These are phyloP conservation scores for Micrastur ruficollis DNA, from an alignment of 2,797 vertebrate species.

Conservation along the genomic window DNA sequence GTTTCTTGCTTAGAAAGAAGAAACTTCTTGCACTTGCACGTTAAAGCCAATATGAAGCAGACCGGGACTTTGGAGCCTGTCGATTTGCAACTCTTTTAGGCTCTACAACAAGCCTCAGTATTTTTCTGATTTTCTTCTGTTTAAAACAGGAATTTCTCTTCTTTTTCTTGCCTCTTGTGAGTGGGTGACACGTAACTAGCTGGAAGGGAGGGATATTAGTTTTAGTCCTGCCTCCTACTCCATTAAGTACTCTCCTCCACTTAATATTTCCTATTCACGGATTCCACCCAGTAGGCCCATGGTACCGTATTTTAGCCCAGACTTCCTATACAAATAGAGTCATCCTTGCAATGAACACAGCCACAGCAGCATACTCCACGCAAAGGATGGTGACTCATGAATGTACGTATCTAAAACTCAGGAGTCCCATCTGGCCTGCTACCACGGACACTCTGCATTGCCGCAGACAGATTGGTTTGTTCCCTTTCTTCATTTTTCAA, in stretches of 20 bases:
- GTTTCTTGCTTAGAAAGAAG: not conserved
- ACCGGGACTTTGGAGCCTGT: not conserved
- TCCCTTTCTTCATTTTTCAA: not conserved
- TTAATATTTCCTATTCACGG: not conserved
- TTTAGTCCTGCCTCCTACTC: not conserved
- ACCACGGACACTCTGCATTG: not conserved
- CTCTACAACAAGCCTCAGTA: not conserved
- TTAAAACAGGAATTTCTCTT: not conserved
- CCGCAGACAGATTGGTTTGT: not conserved
- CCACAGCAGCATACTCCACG: not conserved
- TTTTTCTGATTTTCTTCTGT: not conserved
- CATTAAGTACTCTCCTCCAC: not conserved
- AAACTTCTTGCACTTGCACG: not conserved
- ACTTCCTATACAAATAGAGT: not conserved
- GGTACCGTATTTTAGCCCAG: not conserved
- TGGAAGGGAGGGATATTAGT: not conserved
- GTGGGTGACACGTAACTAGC: not conserved
- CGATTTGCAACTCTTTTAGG: not conserved
- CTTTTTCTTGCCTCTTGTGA: not conserved
- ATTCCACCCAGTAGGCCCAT: not conserved
- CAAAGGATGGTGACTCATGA: not conserved
- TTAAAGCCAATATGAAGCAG: not conserved
- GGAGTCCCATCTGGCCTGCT: not conserved
- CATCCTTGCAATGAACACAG: not conserved
- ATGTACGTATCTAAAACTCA: not conserved